Percentiles rank a stretch among this genome's conserved stretches.
phyloP scores from a whole-genome alignment of 2,888 invertebrate species.

The Coenonympha glycerion region DNA sequence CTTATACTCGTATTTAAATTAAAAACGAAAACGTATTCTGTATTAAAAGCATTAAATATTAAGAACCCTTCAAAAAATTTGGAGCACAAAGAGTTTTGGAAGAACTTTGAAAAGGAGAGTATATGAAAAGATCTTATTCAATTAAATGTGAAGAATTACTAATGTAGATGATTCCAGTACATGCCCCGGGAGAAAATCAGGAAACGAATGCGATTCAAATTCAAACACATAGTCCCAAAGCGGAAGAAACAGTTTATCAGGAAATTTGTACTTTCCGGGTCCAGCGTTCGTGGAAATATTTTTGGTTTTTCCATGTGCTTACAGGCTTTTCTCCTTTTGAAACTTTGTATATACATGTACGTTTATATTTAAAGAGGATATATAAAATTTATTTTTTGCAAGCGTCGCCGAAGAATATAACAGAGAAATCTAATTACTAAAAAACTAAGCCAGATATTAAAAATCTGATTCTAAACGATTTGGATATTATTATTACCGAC shows the following conservation, averaged over 20 bases:
- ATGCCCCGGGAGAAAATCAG: constrained; percentile 60
- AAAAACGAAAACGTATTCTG: too few relatives aligned
- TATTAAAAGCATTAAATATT: neutral
- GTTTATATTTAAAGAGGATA: too few relatives aligned
- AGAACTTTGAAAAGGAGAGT: neutral
- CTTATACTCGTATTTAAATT: neutral
- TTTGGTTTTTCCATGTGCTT: constrained; percentile 46
- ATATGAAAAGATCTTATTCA: constrained; percentile 52
- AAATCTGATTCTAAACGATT: too few relatives aligned
- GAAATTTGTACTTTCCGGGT: neutral
- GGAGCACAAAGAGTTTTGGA: neutral
- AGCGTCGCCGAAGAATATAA: too few relatives aligned
- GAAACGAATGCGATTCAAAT: constrained; percentile 74
- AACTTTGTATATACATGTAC: too few relatives aligned
- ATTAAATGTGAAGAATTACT: constrained; percentile 62
- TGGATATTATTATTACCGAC: too few relatives aligned
- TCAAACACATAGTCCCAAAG: constrained; percentile 66
- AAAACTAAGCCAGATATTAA: too few relatives aligned
- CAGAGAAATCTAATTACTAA: too few relatives aligned
- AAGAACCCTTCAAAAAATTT: neutral
- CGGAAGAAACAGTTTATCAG: neutral
- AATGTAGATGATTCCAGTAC: constrained; percentile 48
- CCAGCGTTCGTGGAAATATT: constrained; percentile 22
- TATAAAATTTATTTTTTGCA: too few relatives aligned
- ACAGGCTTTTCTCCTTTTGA: neutral